phyloP scores from a whole-genome alignment of 2,888 invertebrate genomes.

The Xestia sexstrigata region DNA sequence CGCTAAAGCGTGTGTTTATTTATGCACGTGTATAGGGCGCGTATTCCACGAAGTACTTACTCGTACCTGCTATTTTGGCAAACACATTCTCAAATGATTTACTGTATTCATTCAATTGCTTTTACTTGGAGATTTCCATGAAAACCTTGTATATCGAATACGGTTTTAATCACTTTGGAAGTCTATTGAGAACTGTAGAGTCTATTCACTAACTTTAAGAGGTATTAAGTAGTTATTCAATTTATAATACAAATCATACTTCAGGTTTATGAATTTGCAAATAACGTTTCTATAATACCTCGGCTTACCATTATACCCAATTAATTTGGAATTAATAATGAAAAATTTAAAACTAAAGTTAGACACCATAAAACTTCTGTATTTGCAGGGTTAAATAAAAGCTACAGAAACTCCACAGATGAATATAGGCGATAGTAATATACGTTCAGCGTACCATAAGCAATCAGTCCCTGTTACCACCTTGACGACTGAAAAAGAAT shows the following conservation, averaged over 20 bases:
- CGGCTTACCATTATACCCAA: not conserved
- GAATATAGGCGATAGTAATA: not conserved
- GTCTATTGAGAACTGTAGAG: slow-evolving; percentile 33
- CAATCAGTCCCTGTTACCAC: not conserved
- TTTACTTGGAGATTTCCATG: slow-evolving; percentile 17
- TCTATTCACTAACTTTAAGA: slow-evolving; percentile 36
- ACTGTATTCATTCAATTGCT: slow-evolving; percentile 32
- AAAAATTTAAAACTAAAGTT: not conserved
- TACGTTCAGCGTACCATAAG: not conserved
- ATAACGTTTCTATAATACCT: slow-evolving; percentile 21
- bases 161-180: slow-evolving; percentile 36
- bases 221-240: slow-evolving; percentile 19
- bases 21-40: slow-evolving; percentile 14
- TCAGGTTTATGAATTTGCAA: slow-evolving; percentile 24
- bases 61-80: slow-evolving; percentile 8
- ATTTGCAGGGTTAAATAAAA: not conserved
- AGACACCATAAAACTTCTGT: not conserved
- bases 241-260: slow-evolving; percentile 4
- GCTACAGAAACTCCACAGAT: not conserved
- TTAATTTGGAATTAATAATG: not conserved
- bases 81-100: slow-evolving; percentile 23
- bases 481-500: not conserved
- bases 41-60: slow-evolving; percentile 17
- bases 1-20: slow-evolving; percentile 34
- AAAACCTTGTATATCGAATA: slow-evolving; percentile 14